Base-by-base conservation (phyloP, 2,113 vertebrate genomes). In the Cyphomyrus plagiostoma region DNA sequence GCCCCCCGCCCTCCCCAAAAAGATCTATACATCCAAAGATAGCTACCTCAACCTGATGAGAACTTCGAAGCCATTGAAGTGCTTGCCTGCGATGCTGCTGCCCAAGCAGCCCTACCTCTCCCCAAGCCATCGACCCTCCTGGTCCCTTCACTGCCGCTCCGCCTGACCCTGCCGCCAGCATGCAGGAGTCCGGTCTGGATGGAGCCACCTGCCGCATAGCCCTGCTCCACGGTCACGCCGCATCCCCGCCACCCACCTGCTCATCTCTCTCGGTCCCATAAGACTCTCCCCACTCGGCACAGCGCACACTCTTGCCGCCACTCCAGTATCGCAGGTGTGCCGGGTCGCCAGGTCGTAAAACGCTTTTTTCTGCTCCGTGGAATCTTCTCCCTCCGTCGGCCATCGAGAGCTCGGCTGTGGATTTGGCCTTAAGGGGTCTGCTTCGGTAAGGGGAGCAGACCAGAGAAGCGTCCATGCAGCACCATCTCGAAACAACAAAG, bases 21-120 rank as follows among this genome's bases (percentile, higher is more conserved):
- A 91, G 89, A 92, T 93, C 89, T 89, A 91, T 91, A 46, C 89
- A 80, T 94, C 94, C 94, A 96, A 96, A 95, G 93, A 95, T 93
- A 94, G 91, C 94, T 96, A 95, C 95, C 93, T 96, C 95, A 94
- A 90, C 90, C 89, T 92, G 89, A 92, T 13, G 82, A 88, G 89
- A 94, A 93, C 93, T 90, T 91, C 89, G 77, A 89, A 93, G 89
- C 93, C 93, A 93, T 92, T 91, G 74, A 77, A 80, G 74, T 89
- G 62, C 90, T 91, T 93, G 92, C 90, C 90, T 90, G 77, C 77
- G 23, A 62, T 91, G n/a, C 85, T 89, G 93, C 93, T 94, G 92
- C 90, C 92, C 91, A 77, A 92, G 89, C 90, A 88, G 89, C 91
- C 80, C 92, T 93, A 93, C 93, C 94, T 94, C 93, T 93, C 90